A percentile compares a stretch with the other conserved stretches of the same genome.
These are phyloP conservation scores for Manduca sexta DNA, from an alignment of 1,140 invertebrate genomes.

Conservation along the genomic window DNA sequence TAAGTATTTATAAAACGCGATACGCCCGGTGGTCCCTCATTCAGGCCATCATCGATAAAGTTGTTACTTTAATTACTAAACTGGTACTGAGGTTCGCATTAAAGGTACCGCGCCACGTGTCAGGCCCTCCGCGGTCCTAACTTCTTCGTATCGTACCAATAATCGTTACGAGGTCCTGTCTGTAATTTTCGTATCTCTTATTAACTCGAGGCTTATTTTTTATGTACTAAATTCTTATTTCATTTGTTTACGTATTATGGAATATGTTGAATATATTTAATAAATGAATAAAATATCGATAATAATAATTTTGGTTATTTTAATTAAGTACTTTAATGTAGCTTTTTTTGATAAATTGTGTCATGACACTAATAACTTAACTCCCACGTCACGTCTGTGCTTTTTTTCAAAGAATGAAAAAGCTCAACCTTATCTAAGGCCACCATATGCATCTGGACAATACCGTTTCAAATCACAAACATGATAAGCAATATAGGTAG, in stretches of 20 bases:
- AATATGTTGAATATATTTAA: neutral
- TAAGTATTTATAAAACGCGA: conserved; percentile 51
- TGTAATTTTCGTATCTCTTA: conserved; percentile 1
- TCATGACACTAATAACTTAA: too few species aligned
- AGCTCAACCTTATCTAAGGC: too few species aligned
- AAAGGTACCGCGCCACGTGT: conserved; percentile 47
- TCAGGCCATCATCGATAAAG: conserved; percentile 64
- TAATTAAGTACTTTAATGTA: too few species aligned
- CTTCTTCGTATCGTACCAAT: conserved; percentile 1
- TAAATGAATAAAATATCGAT: neutral
- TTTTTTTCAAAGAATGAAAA: too few species aligned
- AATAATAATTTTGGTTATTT: neutral
- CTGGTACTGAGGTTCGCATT: conserved; percentile 31
- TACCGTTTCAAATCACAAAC: too few species aligned
- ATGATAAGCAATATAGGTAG: too few species aligned
- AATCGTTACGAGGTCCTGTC: conserved; percentile 2
- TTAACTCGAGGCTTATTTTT: neutral
- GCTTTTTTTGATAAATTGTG: too few species aligned
- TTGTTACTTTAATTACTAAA: conserved; percentile 69
- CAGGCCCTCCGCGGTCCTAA: conserved; percentile 18
- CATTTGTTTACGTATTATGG: too few species aligned
- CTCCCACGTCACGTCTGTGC: too few species aligned
- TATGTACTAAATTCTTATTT: too few species aligned
- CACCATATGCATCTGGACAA: too few species aligned
- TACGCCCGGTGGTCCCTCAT: conserved; percentile 50